Evolutionary conservation across 2,113 vertebrate genomes (phyloP).

Genomic region (Carassius auratus): DNA sequence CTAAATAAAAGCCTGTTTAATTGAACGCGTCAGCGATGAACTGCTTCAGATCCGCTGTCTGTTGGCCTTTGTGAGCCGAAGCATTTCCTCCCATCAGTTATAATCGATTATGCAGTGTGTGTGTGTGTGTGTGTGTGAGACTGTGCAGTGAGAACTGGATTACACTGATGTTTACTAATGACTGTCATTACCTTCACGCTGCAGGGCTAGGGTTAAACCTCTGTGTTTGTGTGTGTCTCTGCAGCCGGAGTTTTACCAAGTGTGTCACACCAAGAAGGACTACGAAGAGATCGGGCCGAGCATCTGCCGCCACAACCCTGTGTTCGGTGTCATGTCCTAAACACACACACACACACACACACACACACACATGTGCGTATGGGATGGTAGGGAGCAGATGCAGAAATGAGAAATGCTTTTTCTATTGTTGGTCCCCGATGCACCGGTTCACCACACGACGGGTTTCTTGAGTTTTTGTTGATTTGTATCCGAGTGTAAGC

Average conservation of each 20-base stretch:
- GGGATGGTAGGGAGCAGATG: constrained; percentile 18
- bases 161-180: neutral
- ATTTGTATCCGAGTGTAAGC: neutral
- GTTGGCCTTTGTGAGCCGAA: too few relatives aligned
- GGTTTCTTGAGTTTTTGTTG: constrained; percentile 21
- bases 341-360: neutral
- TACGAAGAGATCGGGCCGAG: constrained; percentile 99
- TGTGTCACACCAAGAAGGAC: constrained; percentile 99
- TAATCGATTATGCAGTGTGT: neutral
- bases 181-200: neutral
- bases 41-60: neutral
- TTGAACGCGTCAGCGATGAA: neutral
- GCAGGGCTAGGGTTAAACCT: neutral
- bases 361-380: neutral
- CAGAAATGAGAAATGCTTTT: neutral
- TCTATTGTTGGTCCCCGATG: constrained; percentile 22
- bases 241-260: constrained; percentile 99
- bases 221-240: neutral
- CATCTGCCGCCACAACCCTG: constrained; percentile 99
- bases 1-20: neutral
- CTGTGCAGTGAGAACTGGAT: neutral
- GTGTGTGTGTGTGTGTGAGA: neutral
- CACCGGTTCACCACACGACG: constrained; percentile 30
- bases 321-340: constrained; percentile 99
- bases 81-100: neutral